Percentiles rank a stretch among this genome's conserved stretches.
phyloP scores from a whole-genome alignment of 2,888 invertebrate genomes.

The Eupithecia abbreviata region DNA sequence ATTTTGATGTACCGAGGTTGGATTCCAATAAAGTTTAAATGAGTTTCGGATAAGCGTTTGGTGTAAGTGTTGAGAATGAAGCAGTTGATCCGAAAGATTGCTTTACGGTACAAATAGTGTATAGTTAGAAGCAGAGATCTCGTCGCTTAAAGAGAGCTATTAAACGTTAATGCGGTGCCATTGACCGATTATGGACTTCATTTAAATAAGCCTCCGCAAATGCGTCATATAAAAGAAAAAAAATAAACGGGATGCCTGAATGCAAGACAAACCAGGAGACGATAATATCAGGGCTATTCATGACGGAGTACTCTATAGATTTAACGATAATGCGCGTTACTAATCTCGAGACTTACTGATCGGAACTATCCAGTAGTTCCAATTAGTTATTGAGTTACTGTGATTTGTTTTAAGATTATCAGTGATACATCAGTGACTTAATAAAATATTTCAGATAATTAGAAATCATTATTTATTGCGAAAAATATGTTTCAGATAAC shows the following conservation, averaged over 20 bases:
- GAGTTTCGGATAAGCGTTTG: conserved; percentile 53
- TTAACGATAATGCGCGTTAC: conserved; percentile 32
- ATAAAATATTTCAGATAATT: not conserved
- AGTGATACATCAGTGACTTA: conserved; percentile 2
- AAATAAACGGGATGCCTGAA: conserved; percentile 49
- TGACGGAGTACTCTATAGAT: conserved; percentile 36
- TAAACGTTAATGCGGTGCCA: conserved; percentile 61
- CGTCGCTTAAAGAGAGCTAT: conserved; percentile 46
- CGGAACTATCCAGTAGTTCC: conserved; percentile 22
- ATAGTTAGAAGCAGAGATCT: conserved; percentile 37
- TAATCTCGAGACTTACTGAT: conserved; percentile 27
- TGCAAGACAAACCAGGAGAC: conserved; percentile 45
- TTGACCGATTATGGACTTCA: conserved; percentile 65
- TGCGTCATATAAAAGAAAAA: conserved; percentile 55
- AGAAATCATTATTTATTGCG: not conserved
- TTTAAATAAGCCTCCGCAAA: conserved; percentile 70
- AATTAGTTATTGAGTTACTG: conserved; percentile 33
- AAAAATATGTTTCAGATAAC: conserved; percentile 1
- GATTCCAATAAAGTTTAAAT: conserved; percentile 65
- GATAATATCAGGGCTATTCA: conserved; percentile 43
- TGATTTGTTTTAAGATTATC: conserved; percentile 29
- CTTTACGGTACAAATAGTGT: conserved; percentile 14
- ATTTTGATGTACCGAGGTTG: conserved; percentile 52
- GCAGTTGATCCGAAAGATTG: conserved; percentile 23
- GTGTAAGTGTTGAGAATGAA: conserved; percentile 43